Evolutionary conservation across 2,888 invertebrate genomes (phyloP).

Genomic region (Xestoiulus laeticollis): DNA sequence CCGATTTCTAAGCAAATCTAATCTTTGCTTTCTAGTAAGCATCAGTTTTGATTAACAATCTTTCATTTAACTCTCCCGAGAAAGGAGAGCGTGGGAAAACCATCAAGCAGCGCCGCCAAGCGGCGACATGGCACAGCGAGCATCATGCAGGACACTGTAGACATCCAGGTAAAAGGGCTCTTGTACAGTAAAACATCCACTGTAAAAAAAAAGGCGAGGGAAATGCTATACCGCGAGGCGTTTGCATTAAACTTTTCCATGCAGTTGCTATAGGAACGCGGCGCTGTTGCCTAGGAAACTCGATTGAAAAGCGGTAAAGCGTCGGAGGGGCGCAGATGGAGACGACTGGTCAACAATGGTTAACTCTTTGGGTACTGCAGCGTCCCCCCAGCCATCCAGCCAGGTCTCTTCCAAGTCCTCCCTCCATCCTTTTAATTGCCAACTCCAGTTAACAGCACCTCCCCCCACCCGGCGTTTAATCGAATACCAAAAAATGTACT

Average conservation of each 20-base stretch:
- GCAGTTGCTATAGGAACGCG: constrained; percentile 27
- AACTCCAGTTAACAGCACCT: background rate
- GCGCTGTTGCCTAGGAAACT: constrained; percentile 6
- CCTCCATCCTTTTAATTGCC: background rate
- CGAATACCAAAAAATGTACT: background rate
- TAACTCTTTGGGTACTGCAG: background rate
- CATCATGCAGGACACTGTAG: no score
- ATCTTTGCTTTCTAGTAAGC: no score
- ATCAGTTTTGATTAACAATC: no score
- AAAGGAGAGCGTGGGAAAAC: no score
- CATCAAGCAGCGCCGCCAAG: background rate
- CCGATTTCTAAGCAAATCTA: no score
- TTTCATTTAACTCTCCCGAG: no score
- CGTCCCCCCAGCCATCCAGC: background rate
- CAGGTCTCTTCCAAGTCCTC: no score
- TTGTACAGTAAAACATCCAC: no score
- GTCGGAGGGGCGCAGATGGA: constrained; percentile 6
- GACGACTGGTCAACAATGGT: constrained; percentile 18
- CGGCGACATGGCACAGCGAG: background rate
- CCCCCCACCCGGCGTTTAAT: background rate
- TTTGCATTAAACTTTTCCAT: constrained; percentile 11
- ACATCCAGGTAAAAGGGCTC: no score
- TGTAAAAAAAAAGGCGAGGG: background rate
- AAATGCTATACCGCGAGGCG: background rate
- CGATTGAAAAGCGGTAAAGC: constrained; percentile 24